phyloP scores from a whole-genome alignment of 2,113 vertebrate species.

The Romanogobio albipinnatus region DNA sequence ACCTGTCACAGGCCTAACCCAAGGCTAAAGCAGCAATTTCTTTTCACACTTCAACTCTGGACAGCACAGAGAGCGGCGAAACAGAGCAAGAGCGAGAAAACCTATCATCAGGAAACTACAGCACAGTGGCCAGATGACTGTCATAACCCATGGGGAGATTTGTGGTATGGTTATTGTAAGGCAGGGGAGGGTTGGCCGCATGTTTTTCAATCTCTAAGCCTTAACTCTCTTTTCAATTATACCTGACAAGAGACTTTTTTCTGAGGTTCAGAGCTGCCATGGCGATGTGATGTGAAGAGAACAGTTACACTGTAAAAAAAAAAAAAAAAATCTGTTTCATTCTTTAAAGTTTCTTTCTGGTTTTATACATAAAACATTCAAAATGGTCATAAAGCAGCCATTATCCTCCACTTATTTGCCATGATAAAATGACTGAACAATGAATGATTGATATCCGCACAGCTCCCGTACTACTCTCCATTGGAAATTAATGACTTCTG shows the following conservation, averaged over 20 bases:
- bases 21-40: constrained; percentile 60
- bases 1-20: constrained; percentile 42
- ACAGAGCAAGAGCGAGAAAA: background rate
- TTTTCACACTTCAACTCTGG: constrained; percentile 46
- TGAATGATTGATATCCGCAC: too few species aligned
- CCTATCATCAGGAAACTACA: constrained; percentile 26
- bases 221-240: constrained; percentile 49
- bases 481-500: background rate
- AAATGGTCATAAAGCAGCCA: background rate
- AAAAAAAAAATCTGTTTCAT: background rate
- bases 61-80: background rate
- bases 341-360: background rate
- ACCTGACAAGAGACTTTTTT: constrained; percentile 40
- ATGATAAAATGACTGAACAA: background rate
- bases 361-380: background rate
- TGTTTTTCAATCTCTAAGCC: constrained; percentile 26
- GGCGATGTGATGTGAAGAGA: constrained; percentile 3
- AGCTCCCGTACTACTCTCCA: background rate
- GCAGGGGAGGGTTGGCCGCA: background rate
- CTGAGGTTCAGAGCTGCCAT: background rate
- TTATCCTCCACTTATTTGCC: background rate
- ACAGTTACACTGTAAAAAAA: background rate
- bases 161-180: constrained; percentile 41
- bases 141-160: constrained; percentile 41
- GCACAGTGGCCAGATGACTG: constrained; percentile 32